Base-by-base conservation (phyloP, 2,888 invertebrate genomes). In the Acleris cristana region DNA sequence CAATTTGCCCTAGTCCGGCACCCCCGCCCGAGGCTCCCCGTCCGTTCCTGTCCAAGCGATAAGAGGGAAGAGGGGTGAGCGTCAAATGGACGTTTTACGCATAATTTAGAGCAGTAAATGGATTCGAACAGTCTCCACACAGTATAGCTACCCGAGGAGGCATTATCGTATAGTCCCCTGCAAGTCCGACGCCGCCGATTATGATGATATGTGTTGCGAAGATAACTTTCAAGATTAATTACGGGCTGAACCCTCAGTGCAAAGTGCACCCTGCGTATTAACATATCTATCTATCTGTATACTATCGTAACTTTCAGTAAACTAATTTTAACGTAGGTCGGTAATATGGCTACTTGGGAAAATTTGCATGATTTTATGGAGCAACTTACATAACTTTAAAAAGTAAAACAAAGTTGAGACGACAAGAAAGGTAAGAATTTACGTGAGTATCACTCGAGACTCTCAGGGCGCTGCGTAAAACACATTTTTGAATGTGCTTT, bases 1-100 rank as follows among this genome's bases (percentile, higher is more conserved):
- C 87, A 87, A 88, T 89, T 89, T 89, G 90, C 91, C 92, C 92
- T 90, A 90, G 92, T 92, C 92, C 92, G 87, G 92, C 90, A 85
- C 89, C 90, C 87, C 92, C 90, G 90, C 90, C 90, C 86, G 86
- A 81, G 88, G 89, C 89, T 82, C 89, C 86, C 86, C 88, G 79
- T 78, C 79, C 80, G 88, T 85, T 89, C 84, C 92, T 92, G 92
- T 91, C 92, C 92, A 91, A 90, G 90, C 92, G 91, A 92, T 92
- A 92, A 92, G 92, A 92, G 91, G 89, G 88, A 87, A 91, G 91
- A 91, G 91, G 90, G 89, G 91, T 84, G 90, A 86, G 87, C 90
- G 90, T 90, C 92, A 92, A 93, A 92, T 92, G 92, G 93, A 93
- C 93, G 93, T 93, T 93, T 93, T 93, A 93, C 93, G 93, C 93